phyloP scores from a whole-genome alignment of 2,888 invertebrate species.

The Esperia sulphurella region DNA sequence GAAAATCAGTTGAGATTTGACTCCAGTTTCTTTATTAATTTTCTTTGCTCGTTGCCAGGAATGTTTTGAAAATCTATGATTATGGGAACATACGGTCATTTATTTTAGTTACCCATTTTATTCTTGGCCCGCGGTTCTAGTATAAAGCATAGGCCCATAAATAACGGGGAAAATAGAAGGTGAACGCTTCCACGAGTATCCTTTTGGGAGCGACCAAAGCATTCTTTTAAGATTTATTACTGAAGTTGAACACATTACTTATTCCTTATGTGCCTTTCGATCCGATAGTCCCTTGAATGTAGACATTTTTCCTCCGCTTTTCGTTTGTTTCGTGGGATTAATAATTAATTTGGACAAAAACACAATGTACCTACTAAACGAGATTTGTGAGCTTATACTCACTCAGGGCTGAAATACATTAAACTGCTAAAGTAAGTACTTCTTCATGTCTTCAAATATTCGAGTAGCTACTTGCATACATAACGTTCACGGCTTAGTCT shows the following conservation, averaged over 20 bases:
- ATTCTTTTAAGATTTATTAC: conserved; percentile 79
- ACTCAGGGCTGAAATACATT: too few species aligned
- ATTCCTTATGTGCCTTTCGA: conserved; percentile 71
- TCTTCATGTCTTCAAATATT: too few species aligned
- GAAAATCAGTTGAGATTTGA: conserved; percentile 37
- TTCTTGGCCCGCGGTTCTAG: conserved; percentile 72
- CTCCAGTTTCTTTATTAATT: conserved; percentile 55
- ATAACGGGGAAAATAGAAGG: conserved; percentile 77
- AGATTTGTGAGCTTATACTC: neutral
- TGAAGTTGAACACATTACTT: conserved; percentile 76
- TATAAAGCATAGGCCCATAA: conserved; percentile 77
- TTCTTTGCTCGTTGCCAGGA: conserved; percentile 57
- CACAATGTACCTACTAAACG: conserved; percentile 3
- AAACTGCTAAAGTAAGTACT: too few species aligned
- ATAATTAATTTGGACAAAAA: conserved; percentile 22
- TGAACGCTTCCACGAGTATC: conserved; percentile 76
- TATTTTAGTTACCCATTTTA: conserved; percentile 76
- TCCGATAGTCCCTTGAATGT: conserved; percentile 55
- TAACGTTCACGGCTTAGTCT: too few species aligned
- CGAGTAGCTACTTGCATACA: too few species aligned
- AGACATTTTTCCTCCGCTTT: conserved; percentile 38
- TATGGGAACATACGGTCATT: conserved; percentile 65
- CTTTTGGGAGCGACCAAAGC: conserved; percentile 77
- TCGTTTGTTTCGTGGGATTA: conserved; percentile 17
- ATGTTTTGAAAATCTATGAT: conserved; percentile 60